phyloP scores from a whole-genome alignment of 2,797 vertebrate genomes.

The Poecilia picta region DNA sequence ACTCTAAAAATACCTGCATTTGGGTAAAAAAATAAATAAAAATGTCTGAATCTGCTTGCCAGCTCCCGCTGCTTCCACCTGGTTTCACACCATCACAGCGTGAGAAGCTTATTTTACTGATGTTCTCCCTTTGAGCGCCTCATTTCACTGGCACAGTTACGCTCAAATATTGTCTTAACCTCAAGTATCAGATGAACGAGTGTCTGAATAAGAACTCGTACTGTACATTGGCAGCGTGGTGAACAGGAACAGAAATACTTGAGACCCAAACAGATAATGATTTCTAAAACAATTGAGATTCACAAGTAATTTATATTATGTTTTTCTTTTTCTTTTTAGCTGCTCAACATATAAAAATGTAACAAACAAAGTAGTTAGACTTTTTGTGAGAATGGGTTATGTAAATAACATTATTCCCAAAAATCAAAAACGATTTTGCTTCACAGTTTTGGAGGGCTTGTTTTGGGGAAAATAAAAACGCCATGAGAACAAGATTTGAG shows the following conservation, averaged over 20 bases:
- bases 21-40: constrained; percentile 13
- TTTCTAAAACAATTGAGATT: background rate
- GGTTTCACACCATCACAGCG: constrained; percentile 36
- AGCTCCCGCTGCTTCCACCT: constrained; percentile 56
- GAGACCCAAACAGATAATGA: background rate
- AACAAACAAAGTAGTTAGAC: background rate
- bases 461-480: background rate
- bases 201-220: constrained; percentile 19
- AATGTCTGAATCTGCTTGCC: constrained; percentile 27
- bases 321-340: background rate
- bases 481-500: background rate
- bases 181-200: constrained; percentile 53
- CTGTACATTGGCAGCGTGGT: constrained; percentile 16
- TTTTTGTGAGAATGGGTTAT: background rate
- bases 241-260: constrained; percentile 7
- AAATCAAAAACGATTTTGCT: background rate
- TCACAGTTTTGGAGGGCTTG: background rate
- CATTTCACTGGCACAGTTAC: constrained; percentile 42
- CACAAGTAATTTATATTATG: background rate
- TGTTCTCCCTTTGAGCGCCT: constrained; percentile 42
- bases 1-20: constrained; percentile 76
- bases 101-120: constrained; percentile 64
- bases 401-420: background rate
- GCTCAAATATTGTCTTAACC: constrained; percentile 64
- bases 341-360: background rate